phyloP scores from a whole-genome alignment of 2,113 vertebrate species.

The Illadopsis cleaveri region DNA sequence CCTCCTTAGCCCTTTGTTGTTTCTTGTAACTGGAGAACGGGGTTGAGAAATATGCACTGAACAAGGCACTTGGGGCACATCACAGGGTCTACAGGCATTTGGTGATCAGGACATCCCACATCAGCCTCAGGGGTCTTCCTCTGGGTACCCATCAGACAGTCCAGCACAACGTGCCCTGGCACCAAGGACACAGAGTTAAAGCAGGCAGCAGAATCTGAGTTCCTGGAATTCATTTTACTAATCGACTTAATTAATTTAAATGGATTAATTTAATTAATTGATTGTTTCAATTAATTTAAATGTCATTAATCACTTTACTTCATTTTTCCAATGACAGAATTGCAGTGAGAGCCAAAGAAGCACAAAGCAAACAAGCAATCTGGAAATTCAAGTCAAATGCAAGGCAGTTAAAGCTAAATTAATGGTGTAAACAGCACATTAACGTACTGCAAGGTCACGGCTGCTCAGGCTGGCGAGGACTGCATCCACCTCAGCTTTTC shows the following conservation, averaged over 20 bases:
- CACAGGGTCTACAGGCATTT: not conserved
- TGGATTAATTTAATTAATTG: slow-evolving; percentile 27
- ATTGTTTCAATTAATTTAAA: slow-evolving; percentile 41
- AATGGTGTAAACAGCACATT: not conserved
- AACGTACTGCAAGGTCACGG: not conserved
- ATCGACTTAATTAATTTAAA: not conserved
- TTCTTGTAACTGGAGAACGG: not conserved
- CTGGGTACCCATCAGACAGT: not conserved
- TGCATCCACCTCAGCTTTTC: not conserved
- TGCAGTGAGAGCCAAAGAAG: not conserved
- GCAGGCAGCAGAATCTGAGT: not conserved
- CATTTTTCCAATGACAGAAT: not conserved
- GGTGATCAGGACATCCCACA: not conserved
- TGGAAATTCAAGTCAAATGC: not conserved
- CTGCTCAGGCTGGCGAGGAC: not conserved
- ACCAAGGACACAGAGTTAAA: not conserved
- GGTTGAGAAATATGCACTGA: not conserved
- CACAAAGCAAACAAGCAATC: not conserved
- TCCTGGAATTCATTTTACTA: not conserved
- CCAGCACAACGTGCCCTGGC: not conserved
- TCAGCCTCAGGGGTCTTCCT: not conserved
- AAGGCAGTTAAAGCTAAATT: not conserved
- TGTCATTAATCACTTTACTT: slow-evolving; percentile 33
- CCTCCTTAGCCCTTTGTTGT: not conserved
- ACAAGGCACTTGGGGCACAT: not conserved